A percentile compares a stretch with the other conserved stretches of the same genome.
phyloP scores from a whole-genome alignment of 2,888 invertebrate species.

The Taphrorychus bicolor region DNA sequence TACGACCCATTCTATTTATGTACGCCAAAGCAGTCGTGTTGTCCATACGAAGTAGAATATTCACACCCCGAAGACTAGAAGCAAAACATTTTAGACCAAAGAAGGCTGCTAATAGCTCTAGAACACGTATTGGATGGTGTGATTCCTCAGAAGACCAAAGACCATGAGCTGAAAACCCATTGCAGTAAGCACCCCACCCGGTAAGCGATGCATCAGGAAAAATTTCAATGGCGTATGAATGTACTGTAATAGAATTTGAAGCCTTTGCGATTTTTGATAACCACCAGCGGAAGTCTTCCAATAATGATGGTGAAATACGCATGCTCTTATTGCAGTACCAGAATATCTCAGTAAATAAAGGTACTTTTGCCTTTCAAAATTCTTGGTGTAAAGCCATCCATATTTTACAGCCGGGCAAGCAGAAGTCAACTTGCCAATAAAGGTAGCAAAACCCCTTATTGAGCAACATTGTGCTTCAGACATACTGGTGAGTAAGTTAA shows the following conservation, averaged over 20 bases:
- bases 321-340: no score
- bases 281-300: slow-evolving; percentile 45
- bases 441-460: no score
- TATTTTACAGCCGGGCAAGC: no score
- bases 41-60: slow-evolving; percentile 41
- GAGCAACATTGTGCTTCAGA: no score
- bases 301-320: slow-evolving; percentile 19
- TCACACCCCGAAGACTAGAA: slow-evolving; percentile 9
- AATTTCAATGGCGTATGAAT: slow-evolving; percentile 18
- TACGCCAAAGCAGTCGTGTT: slow-evolving; percentile 28
- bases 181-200: slow-evolving; percentile 44
- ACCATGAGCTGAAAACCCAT: slow-evolving; percentile 26
- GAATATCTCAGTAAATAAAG: no score
- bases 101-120: slow-evolving; percentile 43
- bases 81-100: slow-evolving; percentile 45
- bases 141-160: slow-evolving; percentile 37
- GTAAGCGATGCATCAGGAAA: slow-evolving; percentile 44
- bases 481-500: no score
- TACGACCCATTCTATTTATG: slow-evolving; percentile 44
- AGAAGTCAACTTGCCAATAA: no score
- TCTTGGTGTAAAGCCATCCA: no score
- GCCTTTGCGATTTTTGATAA: slow-evolving; percentile 16
- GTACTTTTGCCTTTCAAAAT: no score
- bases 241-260: background rate
- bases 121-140: no score